These are phyloP conservation scores for Megaceryle torquata DNA, from an alignment of 2,113 vertebrate species.

Conservation along the genomic window DNA sequence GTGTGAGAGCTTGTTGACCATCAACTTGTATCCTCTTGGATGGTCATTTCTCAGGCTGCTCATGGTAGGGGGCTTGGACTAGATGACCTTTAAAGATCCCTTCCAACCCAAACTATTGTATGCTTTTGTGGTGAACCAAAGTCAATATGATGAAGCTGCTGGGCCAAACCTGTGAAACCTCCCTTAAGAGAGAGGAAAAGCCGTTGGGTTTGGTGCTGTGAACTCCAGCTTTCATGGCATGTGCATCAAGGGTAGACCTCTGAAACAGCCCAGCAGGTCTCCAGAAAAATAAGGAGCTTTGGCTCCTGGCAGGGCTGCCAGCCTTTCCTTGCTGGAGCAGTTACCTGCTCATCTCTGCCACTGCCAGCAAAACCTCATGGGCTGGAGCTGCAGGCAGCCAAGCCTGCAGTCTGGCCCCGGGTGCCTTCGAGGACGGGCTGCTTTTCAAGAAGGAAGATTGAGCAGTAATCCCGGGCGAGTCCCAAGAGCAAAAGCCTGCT, in stretches of 20 bases:
- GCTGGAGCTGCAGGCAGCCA: neutral
- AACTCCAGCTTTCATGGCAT: fast-evolving
- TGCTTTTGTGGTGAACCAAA: fast-evolving
- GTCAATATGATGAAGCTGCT: neutral
- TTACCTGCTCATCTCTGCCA: neutral
- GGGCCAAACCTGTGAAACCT: fast-evolving
- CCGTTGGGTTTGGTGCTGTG: neutral
- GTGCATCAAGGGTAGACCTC: neutral
- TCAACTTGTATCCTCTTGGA: neutral
- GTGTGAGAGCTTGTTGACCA: neutral
- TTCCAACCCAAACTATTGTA: neutral
- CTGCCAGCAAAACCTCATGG: neutral
- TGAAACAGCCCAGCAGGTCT: neutral
- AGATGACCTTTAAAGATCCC: neutral
- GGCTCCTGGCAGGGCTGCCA: neutral
- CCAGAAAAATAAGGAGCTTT: neutral
- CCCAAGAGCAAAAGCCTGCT: neutral
- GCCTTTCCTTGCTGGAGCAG: neutral
- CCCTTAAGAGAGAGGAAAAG: neutral
- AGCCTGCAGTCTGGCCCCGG: fast-evolving
- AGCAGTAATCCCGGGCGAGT: neutral
- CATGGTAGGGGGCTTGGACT: neutral
- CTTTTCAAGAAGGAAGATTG: neutral
- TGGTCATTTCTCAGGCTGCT: neutral
- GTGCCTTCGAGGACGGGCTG: neutral